phyloP scores from a whole-genome alignment of 2,113 vertebrate genomes.

The Laterallus jamaicensis region DNA sequence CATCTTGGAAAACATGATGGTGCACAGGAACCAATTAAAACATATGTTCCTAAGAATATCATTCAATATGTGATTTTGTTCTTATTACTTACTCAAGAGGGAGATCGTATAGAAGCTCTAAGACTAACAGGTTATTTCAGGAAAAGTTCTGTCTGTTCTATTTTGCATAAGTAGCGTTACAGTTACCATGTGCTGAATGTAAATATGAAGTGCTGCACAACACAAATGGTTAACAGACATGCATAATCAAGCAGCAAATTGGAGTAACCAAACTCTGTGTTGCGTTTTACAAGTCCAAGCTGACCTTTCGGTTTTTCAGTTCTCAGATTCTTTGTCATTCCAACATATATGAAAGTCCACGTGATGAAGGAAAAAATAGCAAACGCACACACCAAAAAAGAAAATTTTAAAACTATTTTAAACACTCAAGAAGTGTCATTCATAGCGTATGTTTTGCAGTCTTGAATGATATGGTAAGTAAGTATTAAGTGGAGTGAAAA shows the following conservation, averaged over 20 bases:
- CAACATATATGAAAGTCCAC: background rate
- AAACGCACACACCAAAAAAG: no score
- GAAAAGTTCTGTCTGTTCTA: background rate
- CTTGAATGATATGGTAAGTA: background rate
- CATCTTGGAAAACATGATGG: constrained; percentile 58
- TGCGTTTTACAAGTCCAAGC: background rate
- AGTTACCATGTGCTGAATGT: background rate
- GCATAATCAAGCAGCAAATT: background rate
- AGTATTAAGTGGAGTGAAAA: background rate
- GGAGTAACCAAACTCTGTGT: background rate
- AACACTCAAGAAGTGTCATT: background rate
- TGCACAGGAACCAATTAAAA: constrained; percentile 71
- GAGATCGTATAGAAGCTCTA: constrained; percentile 2
- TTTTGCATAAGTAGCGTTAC: background rate
- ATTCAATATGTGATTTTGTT: constrained; percentile 52
- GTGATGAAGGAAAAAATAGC: no score
- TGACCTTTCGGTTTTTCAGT: background rate
- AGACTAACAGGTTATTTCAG: constrained; percentile 37
- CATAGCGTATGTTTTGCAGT: background rate
- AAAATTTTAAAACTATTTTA: background rate
- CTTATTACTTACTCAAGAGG: constrained; percentile 53
- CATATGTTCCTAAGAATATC: constrained; percentile 31
- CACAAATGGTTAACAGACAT: background rate
- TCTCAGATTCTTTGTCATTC: background rate
- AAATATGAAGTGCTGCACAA: background rate